These are phyloP conservation scores for Danaus melanippus DNA, from an alignment of 1,140 invertebrate species.

Conservation along the genomic window DNA sequence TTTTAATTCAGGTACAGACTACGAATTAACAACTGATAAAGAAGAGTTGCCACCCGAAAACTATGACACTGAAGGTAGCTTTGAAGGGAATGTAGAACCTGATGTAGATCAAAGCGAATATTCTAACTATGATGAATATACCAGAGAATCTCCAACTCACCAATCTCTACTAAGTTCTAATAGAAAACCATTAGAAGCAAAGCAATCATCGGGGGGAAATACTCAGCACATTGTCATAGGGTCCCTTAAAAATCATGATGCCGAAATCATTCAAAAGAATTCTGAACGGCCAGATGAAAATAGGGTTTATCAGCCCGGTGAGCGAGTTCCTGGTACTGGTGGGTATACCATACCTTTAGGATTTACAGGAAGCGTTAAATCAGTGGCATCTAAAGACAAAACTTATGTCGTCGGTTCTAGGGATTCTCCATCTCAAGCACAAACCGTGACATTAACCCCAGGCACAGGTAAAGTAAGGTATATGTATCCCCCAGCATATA, in stretches of 20 bases:
- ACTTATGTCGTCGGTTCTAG: constrained; percentile 72
- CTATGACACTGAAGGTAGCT: constrained; percentile 48
- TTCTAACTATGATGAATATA: constrained; percentile 64
- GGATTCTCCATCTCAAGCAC: constrained; percentile 76
- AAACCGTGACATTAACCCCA: constrained; percentile 75
- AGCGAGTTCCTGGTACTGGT: constrained; percentile 74
- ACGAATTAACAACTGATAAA: constrained; percentile 49
- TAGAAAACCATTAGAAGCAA: constrained; percentile 49
- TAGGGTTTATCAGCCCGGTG: constrained; percentile 75
- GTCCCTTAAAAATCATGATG: constrained; percentile 67
- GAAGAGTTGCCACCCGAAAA: constrained; percentile 61
- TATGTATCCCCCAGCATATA: constrained; percentile 39
- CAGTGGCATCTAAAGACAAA: constrained; percentile 73
- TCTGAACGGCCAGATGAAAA: constrained; percentile 63
- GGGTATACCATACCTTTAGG: constrained; percentile 78
- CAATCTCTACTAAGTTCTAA: constrained; percentile 52
- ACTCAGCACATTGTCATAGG: constrained; percentile 73
- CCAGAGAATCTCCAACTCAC: constrained; percentile 43
- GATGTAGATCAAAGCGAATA: constrained; percentile 73
- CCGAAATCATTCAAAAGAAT: constrained; percentile 67
- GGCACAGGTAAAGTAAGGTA: constrained; percentile 72
- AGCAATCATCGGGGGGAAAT: constrained; percentile 58
- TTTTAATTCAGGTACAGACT: constrained; percentile 36
- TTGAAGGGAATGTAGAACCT: constrained; percentile 58
- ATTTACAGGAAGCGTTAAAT: constrained; percentile 77